These are phyloP conservation scores for Anguilla rostrata DNA, from an alignment of 2,113 vertebrate genomes.

Conservation along the genomic window DNA sequence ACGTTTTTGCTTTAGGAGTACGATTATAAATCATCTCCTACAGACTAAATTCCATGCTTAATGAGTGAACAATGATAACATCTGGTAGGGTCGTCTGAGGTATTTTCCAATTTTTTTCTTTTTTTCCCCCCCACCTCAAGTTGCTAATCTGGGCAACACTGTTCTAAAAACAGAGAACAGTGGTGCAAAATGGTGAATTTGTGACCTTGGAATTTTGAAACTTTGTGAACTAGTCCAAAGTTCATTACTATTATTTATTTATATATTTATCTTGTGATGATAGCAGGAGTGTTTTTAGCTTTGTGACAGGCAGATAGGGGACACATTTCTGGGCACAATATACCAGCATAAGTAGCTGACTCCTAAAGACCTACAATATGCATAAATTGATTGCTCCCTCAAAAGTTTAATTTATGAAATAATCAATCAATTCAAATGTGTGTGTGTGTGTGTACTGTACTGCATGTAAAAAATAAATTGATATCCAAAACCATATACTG, in stretches of 20 bases:
- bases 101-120: conserved; percentile 45
- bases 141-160: conserved; percentile 35
- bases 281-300: no score
- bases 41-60: conserved; percentile 69
- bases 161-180: conserved; percentile 53
- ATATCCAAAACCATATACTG: no score
- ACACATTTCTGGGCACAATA: background rate
- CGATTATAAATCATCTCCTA: conserved; percentile 68
- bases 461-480: no score
- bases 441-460: no score
- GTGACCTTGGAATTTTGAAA: background rate
- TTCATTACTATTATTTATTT: no score
- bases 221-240: background rate
- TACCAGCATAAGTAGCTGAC: background rate
- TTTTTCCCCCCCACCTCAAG: background rate
- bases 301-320: no score
- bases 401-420: background rate
- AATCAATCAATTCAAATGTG: background rate
- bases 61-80: conserved; percentile 65
- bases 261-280: no score
- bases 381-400: background rate
- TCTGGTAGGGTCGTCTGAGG: conserved; percentile 64
- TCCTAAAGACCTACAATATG: background rate
- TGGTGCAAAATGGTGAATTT: conserved; percentile 47
- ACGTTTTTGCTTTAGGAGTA: conserved; percentile 48